Evolutionary conservation across 2,113 vertebrate genomes (phyloP), one percentile per base, ranked within the genome.

Genomic region (Scomber scombrus): DNA sequence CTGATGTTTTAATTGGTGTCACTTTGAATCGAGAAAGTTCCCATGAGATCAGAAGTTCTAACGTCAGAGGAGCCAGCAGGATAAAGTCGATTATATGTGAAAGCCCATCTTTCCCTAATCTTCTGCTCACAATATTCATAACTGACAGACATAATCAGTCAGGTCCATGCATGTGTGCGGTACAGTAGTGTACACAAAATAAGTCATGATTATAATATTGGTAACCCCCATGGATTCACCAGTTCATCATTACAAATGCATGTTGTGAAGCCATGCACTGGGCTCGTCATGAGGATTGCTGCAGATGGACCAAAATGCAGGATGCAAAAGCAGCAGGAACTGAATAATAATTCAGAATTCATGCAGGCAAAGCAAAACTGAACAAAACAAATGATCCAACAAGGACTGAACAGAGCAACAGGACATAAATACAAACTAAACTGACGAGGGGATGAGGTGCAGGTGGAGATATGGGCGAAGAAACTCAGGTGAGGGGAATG

Each of bases 31-130:
- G 13, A 43, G n/a, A 12, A 29, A 72, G 50, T 72, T 81, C 21
- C 64, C 40, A 58, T 62, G 65, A 81, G 64, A 80, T 84, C 65
- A 66, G 72, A 81, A 50, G 34, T 63, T 71, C 70, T 88, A 78
- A 85, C 75, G 61, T 88, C 78, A 68, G 54, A 67, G 61, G 29
- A 67, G 67, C 60, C 71, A 18, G 55, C 47, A 43, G 74, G 81
- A 75, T 84, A 81, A 84, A 81, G 78, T 78, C 65, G 15, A 55
- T 62, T 78, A 87, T 66, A 54, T 84, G 61, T 74, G 73, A 67
- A 84, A 81, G 64, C 69, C 19, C 82, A 64, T 78, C 71, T 78
- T 71, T 1, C 6, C 49, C 58, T 87, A 71, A 84, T 84, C 69
- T 61, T 66, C 52, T 56, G 40, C 60, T 81, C 47, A 51, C 69